Evolutionary conservation across 2,888 invertebrate species (phyloP), one percentile per base, ranked within the genome.

Genomic region (Alsophila aescularia): DNA sequence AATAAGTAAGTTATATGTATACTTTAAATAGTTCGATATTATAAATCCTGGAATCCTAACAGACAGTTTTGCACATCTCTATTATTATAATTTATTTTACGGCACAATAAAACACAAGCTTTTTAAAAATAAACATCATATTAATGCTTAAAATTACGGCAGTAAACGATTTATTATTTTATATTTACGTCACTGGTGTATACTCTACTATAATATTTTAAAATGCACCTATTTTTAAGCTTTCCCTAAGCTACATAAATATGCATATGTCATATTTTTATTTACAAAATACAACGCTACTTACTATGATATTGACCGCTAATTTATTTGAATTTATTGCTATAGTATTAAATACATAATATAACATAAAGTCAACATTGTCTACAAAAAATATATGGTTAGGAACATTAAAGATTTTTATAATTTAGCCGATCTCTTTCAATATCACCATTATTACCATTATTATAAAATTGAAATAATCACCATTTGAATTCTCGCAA

Each of bases 61-160:
- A 16, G 9, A 36, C 16, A 3, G 0, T 18, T 16, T 24, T 24
- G 6, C 0, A 16, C 10, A 5, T 16, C 3, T 36, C 8, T n/a
- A 16, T 36, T 16, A n/a, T 7, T 5, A 36, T n/a, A n/a, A n/a
- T 36, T 16, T 36, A 35, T 35, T 13, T 16, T 16, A 62, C 45
- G 48, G 52, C 52, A 55, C 49, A 36, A 44, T 39, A 50, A 58
- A 72, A 71, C 68, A 69, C 62, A 72, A 70, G 65, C 64, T 56
- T 52, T 68, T 69, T 74, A 73, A 76, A 77, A 76, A 78, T 74
- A 77, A 75, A 69, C 66, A 66, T 49, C n/a, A 47, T 40, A 51
- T 49, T 47, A 60, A 72, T 66, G 66, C 67, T 74, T 78, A 77
- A 71, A 45, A 61, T 59, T 67, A 77, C 79, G 80, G 80, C 81